Base-by-base conservation (phyloP, 2,113 vertebrate species). In the Ictalurus punctatus region DNA sequence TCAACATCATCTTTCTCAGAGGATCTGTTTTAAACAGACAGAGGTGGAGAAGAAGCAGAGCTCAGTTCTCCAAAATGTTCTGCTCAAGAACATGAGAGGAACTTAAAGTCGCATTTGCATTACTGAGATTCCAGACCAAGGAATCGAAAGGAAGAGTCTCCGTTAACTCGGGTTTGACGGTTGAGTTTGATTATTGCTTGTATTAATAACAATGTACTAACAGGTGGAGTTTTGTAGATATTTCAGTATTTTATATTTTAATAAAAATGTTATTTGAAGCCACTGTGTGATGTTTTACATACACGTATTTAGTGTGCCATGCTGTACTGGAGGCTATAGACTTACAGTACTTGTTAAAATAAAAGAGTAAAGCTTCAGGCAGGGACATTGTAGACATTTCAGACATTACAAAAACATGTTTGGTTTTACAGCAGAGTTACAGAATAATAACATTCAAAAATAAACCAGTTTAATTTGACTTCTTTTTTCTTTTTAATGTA, bases 1-100 rank as follows among this genome's bases (percentile, higher is more conserved):
- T 93, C 90, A 93, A 91, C 90, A 91, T 79, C 86, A n/a, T 86
- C 69, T 82, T 82, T 56, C 37, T 84, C 19, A 40, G 40, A 79
- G 87, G 59, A 90, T 80, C 58, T 65, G 61, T 44, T 86, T 27
- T 9, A 59, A 40, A 61, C 58, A 61, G 34, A 40, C 34, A 40
- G 63, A 30, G 69, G 63, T 5, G 16, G 58, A 83, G 63, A 37
- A 87, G 86, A 44, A 71, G 83, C 63, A 67, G 13, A 19, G 84
- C 63, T 48, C 27, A 16, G 17, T 58, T 73, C 84, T 63, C 81
- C 34, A 16, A 61, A 83, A 63, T 63, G 58, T 63, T 63, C 59
- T 40, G 19, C 58, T 40, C 34, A 44, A 63, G 81, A 63, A 83
- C 81, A 16, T 44, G 81, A 63, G 58, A 83, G 81, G 81, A 83